Evolutionary conservation across 1,140 invertebrate species (phyloP).

Genomic region (Ephestia elutella): DNA sequence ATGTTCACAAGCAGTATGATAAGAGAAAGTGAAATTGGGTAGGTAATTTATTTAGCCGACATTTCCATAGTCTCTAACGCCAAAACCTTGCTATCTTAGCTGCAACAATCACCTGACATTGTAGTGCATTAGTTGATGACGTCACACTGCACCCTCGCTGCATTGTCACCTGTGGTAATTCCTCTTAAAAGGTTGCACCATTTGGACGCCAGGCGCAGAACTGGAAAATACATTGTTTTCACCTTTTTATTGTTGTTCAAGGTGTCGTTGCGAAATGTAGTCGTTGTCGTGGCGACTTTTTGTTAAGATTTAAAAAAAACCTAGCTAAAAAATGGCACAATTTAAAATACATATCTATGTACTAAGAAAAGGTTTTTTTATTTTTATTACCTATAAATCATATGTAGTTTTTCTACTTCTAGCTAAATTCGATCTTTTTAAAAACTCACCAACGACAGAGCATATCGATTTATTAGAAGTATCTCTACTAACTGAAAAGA

Average conservation of each 20-base stretch:
- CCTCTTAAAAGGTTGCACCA: slow-evolving; percentile 40
- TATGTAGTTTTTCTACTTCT: too few species aligned
- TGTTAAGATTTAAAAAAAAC: neutral
- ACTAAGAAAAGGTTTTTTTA: too few species aligned
- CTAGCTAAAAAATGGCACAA: neutral
- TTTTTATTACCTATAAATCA: too few species aligned
- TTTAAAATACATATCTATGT: neutral
- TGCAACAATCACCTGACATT: slow-evolving; percentile 39
- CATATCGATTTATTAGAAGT: too few species aligned
- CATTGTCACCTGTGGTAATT: slow-evolving; percentile 34
- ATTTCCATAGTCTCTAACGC: neutral
- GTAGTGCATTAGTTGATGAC: slow-evolving; percentile 67
- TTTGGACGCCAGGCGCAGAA: slow-evolving; percentile 22
- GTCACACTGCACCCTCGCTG: slow-evolving; percentile 37
- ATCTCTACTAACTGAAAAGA: too few species aligned
- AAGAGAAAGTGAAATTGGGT: too few species aligned
- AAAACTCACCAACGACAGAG: too few species aligned
- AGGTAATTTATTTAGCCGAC: neutral
- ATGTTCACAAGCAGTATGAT: too few species aligned
- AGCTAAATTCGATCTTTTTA: too few species aligned
- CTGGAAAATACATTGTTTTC: slow-evolving; percentile 25
- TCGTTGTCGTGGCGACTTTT: neutral
- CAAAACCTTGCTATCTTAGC: slow-evolving; percentile 23
- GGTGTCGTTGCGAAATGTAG: neutral
- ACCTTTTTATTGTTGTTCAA: neutral